Percentiles rank a stretch among this genome's conserved stretches.
These are phyloP conservation scores for Hemithea aestivaria DNA, from an alignment of 2,888 invertebrate species.

Conservation along the genomic window DNA sequence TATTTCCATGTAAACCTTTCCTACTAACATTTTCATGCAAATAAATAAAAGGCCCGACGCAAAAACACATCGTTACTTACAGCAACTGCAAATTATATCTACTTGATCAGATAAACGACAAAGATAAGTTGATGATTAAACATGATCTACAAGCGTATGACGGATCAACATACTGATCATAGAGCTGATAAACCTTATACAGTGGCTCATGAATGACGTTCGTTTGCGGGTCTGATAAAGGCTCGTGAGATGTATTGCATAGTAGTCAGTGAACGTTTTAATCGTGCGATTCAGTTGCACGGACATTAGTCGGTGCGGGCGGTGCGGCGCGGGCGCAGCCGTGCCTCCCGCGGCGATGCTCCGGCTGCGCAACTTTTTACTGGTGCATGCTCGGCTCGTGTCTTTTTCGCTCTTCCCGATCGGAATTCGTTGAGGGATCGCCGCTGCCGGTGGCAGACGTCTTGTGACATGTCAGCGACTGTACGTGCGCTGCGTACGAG, in stretches of 20 bases:
- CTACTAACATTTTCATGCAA: constrained; percentile 19
- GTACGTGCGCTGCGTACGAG: constrained; percentile 73
- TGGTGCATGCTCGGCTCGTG: constrained; percentile 71
- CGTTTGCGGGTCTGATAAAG: constrained; percentile 39
- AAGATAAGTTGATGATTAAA: constrained; percentile 22
- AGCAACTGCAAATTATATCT: constrained; percentile 10
- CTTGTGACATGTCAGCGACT: constrained; percentile 71
- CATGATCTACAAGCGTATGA: constrained; percentile 26
- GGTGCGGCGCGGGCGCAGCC: constrained; percentile 35
- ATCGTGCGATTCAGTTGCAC: constrained; percentile 51
- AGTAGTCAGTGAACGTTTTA: constrained; percentile 46
- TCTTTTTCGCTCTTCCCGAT: constrained; percentile 77
- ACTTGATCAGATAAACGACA: constrained; percentile 20
- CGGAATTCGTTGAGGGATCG: constrained; percentile 76
- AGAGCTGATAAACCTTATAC: constrained; percentile 24
- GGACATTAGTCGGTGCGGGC: constrained; percentile 33
- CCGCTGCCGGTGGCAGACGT: constrained; percentile 77
- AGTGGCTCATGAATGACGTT: constrained; percentile 40
- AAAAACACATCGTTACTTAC: constrained; percentile 15
- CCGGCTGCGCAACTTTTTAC: constrained; percentile 68
- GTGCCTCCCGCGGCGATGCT: constrained; percentile 65
- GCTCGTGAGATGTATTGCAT: constrained; percentile 35
- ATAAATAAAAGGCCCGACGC: constrained; percentile 18
- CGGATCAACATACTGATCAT: constrained; percentile 24
- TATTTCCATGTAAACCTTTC: constrained; percentile 35